Conservation (phyloP, 2,797 vertebrate species). For the Sphaeramia orbicularis region DNA sequence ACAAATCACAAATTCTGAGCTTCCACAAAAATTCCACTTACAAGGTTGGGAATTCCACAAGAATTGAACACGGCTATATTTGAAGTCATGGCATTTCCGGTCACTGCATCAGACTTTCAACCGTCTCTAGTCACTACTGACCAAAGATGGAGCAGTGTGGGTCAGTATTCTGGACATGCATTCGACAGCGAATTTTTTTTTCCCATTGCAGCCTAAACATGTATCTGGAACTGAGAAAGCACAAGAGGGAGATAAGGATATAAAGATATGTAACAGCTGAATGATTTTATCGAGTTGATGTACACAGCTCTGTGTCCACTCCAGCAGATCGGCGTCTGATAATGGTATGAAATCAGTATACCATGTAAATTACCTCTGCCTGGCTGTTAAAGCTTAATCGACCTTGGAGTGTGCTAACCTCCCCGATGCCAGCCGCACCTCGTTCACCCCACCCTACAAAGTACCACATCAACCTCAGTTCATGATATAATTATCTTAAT, state of each 20-base stretch:
- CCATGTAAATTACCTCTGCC: slow-evolving; percentile 55
- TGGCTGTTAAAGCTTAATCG: slow-evolving; percentile 49
- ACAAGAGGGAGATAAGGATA: slow-evolving; percentile 4
- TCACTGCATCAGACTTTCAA: not conserved
- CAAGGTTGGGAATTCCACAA: too few relatives aligned
- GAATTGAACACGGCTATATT: too few relatives aligned
- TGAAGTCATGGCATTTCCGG: too few relatives aligned
- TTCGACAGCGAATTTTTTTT: slow-evolving; percentile 15
- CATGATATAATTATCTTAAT: slow-evolving; percentile 57
- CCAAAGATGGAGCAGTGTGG: slow-evolving; percentile 42
- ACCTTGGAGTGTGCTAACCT: slow-evolving; percentile 58
- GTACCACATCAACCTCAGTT: slow-evolving; percentile 21
- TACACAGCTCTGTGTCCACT: slow-evolving; percentile 37
- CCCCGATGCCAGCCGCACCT: slow-evolving; percentile 22
- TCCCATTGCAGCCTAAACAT: not conserved
- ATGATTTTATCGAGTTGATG: slow-evolving; percentile 35
- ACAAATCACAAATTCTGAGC: too few relatives aligned
- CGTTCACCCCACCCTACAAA: not conserved
- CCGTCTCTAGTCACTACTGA: not conserved
- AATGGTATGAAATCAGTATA: slow-evolving; percentile 49
- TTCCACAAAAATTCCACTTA: too few relatives aligned
- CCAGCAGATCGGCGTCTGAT: slow-evolving; percentile 47
- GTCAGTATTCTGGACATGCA: slow-evolving; percentile 1
- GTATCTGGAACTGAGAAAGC: not conserved
- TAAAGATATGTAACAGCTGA: slow-evolving; percentile 18